Conservation (phyloP, 1,140 invertebrate genomes). For the Drosophila grimshawi region DNA sequence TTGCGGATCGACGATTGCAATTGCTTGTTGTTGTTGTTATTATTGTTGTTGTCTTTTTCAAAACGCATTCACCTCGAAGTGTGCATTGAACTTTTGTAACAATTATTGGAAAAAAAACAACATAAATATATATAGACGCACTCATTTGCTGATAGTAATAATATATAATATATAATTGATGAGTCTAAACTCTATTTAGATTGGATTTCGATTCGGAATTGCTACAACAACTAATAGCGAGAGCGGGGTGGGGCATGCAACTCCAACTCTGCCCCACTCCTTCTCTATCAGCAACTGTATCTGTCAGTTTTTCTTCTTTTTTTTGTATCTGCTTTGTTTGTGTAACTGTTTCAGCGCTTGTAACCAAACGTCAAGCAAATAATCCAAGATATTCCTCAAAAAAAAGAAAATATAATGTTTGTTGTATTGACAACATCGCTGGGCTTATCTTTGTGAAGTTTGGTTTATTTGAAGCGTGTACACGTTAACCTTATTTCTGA, state of each 20-base stretch:
- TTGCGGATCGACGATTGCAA: constrained; percentile 41
- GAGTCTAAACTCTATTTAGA: constrained; percentile 30
- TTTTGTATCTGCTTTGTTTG: constrained; percentile 29
- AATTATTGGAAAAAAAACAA: constrained; percentile 23
- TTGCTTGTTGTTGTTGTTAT: constrained; percentile 51
- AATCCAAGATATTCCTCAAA: constrained; percentile 50
- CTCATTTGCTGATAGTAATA: constrained; percentile 20
- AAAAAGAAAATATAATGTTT: constrained; percentile 53
- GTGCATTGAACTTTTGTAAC: constrained; percentile 71
- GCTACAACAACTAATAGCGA: constrained; percentile 6
- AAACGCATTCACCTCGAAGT: constrained; percentile 77
- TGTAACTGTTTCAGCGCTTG: constrained; percentile 54
- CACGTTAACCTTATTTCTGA: constrained; percentile 39
- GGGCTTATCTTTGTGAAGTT: constrained; percentile 54
- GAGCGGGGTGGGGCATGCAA: constrained; percentile 5
- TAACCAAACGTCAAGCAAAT: constrained; percentile 68
- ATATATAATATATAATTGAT: constrained; percentile 31
- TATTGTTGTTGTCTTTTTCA: constrained; percentile 44
- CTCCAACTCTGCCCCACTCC: neutral
- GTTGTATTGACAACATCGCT: constrained; percentile 66
- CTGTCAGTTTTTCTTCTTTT: constrained; percentile 3
- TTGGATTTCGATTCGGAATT: constrained; percentile 29
- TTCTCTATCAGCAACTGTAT: constrained; percentile 16
- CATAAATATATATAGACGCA: neutral
- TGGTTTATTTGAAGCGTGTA: constrained; percentile 34